Evolutionary conservation across 2,888 invertebrate genomes (phyloP), one percentile per base, ranked within the genome.

Genomic region (Plagodis dolabraria): DNA sequence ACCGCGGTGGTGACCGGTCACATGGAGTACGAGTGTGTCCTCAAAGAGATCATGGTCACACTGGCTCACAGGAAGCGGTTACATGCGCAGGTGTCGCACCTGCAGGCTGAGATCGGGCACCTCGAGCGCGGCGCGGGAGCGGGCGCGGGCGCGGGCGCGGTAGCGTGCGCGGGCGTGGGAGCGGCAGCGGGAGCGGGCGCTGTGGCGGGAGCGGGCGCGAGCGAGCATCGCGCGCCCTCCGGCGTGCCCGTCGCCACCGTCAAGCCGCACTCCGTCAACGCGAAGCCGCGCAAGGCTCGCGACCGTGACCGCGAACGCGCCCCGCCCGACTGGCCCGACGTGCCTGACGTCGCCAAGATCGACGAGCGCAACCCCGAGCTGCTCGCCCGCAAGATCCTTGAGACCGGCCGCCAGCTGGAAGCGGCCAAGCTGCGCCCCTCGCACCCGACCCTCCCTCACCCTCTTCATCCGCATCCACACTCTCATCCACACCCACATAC

Each of bases 311-410:
- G 98, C 4, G 40, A 96, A 71, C 94, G 97, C 12, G 95, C 96
- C 6, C 94, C 97, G 0, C 97, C 97, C 77, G 98, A 98, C 79
- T 98, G 98, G 98, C 97, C 97, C 0, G 97, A 97, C 74, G 96
- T 98, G 36, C 97, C 98, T 1, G 97, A 98, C 72, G 95, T 97
- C 53, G 97, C 96, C 0, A 98, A 97, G 86, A 98, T 98, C 61
- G 97, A 98, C 79, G 98, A 98, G 81, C 97, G 97, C 81, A 98
- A 98, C 87, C 98, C 98, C 0, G 98, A 98, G 85, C 94, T 98
- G 53, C 89, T 98, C 54, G 98, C 98, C 0, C 97, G 97, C 83
- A 98, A 98, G 83, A 98, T 98, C 69, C 89, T 98, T 42, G 98
- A 98, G 85, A 97, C 97, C 0, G 97, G 98, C 6, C 93, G 98